Conservation (phyloP, 2,113 vertebrate species). For the Hyaena hyaena region DNA sequence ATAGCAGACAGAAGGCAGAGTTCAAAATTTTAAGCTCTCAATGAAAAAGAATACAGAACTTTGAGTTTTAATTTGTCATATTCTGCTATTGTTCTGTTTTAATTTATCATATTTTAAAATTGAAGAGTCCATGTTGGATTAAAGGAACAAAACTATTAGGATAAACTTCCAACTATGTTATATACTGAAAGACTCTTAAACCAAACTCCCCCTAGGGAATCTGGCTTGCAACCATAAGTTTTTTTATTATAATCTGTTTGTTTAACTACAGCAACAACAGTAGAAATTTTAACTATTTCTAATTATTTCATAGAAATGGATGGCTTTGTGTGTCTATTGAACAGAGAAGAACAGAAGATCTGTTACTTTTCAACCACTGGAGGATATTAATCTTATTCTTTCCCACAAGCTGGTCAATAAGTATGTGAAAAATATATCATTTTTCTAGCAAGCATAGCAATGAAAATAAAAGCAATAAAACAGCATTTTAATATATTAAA, state of each 20-base stretch:
- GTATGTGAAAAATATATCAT: not conserved
- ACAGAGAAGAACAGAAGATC: not conserved
- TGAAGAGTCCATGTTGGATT: not conserved
- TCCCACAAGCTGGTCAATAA: constrained; percentile 23
- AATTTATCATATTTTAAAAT: constrained; percentile 30
- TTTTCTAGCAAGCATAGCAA: not conserved
- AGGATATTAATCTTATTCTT: not conserved
- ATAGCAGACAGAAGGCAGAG: not conserved
- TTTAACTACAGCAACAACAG: not conserved
- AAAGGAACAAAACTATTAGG: constrained; percentile 9
- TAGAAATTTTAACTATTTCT: constrained; percentile 34
- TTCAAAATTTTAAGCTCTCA: constrained; percentile 57
- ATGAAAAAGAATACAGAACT: constrained; percentile 41
- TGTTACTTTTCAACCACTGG: not conserved
- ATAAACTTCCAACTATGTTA: not conserved
- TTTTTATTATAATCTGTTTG: constrained; percentile 35
- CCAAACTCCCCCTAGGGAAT: not conserved
- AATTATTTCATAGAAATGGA: constrained; percentile 40
- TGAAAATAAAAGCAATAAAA: not conserved
- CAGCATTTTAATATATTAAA: not conserved
- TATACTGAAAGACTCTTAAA: not conserved
- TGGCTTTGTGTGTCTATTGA: not conserved
- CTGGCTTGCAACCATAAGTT: not conserved
- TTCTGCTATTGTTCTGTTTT: not conserved
- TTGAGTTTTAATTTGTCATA: constrained; percentile 29